These are phyloP conservation scores for Drosophila quinaria DNA, from an alignment of 2,888 invertebrate species.

Conservation along the genomic window DNA sequence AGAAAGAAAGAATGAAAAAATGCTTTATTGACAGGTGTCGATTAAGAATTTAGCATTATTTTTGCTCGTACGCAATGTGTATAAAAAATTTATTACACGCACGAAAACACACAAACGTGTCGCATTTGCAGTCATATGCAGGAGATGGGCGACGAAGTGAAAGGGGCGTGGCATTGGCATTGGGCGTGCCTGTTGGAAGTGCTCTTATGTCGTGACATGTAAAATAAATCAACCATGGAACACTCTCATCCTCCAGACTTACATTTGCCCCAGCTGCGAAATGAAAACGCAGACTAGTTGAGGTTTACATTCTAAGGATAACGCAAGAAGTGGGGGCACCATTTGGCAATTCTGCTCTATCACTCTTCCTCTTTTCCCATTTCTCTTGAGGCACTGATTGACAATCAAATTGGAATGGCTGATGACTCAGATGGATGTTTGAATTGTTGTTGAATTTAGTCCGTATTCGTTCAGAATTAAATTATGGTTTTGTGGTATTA, in stretches of 20 bases:
- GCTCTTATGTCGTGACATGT: conserved; percentile 80
- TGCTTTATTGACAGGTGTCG: conserved; percentile 79
- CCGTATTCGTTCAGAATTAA: background rate
- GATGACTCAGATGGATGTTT: conserved; percentile 18
- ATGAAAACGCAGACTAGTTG: conserved; percentile 50
- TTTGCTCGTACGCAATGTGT: conserved; percentile 62
- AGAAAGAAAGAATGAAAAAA: conserved; percentile 29
- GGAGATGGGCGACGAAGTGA: background rate
- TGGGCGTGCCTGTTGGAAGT: conserved; percentile 65
- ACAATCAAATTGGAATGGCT: conserved; percentile 53
- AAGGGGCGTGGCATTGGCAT: background rate
- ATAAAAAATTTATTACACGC: conserved; percentile 81
- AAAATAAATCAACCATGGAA: conserved; percentile 75
- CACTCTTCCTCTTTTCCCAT: conserved; percentile 2
- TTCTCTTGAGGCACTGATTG: conserved; percentile 51
- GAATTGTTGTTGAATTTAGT: conserved; percentile 11
- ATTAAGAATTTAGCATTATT: conserved; percentile 81
- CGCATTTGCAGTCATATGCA: conserved; percentile 63
- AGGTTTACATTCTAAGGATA: conserved; percentile 46
- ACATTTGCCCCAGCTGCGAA: conserved; percentile 53
- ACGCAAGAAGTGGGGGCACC: conserved; percentile 13
- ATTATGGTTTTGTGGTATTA: conserved; percentile 13
- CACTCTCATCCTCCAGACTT: conserved; percentile 11
- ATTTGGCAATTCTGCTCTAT: conserved; percentile 26
- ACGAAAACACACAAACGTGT: conserved; percentile 81